Percentiles rank a stretch among this genome's conserved stretches.
Evolutionary conservation across 2,113 vertebrate species (phyloP).

Genomic region (Paradisaea rubra): DNA sequence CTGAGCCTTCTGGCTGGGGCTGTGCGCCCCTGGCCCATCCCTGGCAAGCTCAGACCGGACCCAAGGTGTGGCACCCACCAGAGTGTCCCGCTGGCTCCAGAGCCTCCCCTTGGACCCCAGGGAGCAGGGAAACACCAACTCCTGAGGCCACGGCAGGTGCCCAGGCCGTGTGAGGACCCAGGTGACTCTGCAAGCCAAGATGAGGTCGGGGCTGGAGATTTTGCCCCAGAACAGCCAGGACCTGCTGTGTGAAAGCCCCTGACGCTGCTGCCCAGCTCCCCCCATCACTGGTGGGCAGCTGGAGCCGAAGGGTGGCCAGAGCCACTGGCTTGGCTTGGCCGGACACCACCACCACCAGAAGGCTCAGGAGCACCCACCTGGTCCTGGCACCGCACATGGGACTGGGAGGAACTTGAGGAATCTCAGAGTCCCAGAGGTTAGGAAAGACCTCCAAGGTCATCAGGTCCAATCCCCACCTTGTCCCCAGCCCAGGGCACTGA

Average conservation of each 20-base stretch:
- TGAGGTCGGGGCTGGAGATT: neutral
- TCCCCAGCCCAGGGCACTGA: neutral
- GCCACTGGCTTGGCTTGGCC: neutral
- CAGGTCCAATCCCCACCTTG: neutral
- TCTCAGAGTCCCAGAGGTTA: fast-evolving
- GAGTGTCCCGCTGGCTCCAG: neutral
- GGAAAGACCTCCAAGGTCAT: neutral
- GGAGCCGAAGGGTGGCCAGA: neutral
- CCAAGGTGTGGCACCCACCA: fast-evolving
- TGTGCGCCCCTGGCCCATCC: fast-evolving
- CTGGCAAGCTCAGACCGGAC: fast-evolving
- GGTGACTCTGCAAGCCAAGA: neutral
- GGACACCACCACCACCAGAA: neutral
- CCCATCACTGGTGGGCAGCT: neutral
- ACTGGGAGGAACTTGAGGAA: fast-evolving
- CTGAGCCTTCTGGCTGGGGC: neutral
- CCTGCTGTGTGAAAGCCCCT: neutral
- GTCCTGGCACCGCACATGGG: neutral
- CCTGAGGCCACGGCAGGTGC: neutral
- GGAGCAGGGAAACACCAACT: fast-evolving
- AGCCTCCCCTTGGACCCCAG: neutral
- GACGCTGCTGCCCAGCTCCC: neutral
- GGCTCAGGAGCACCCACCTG: neutral
- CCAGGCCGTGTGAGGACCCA: neutral
- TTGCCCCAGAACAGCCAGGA: fast-evolving